These are phyloP conservation scores for Marronus borbonicus DNA, from an alignment of 2,888 invertebrate genomes.

Conservation along the genomic window DNA sequence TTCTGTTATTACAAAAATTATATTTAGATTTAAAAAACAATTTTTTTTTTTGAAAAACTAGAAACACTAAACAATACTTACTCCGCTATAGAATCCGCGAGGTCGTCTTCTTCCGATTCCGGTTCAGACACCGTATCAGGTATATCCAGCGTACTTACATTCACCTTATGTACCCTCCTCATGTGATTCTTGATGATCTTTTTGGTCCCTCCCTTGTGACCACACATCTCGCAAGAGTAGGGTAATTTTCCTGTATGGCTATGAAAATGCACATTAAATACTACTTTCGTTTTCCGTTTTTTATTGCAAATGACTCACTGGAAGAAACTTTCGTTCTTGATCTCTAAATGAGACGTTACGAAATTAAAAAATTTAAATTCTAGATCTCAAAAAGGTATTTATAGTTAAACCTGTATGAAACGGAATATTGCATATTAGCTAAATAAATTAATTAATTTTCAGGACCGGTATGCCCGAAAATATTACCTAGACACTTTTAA, in stretches of 20 bases:
- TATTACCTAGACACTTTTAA: too few relatives aligned
- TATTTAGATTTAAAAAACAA: too few relatives aligned
- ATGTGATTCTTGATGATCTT: constrained; percentile 9
- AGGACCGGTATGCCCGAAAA: too few relatives aligned
- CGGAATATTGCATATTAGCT: too few relatives aligned
- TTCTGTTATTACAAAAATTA: too few relatives aligned
- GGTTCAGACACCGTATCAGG: background rate
- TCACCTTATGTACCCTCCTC: constrained; percentile 9
- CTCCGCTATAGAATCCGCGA: background rate
- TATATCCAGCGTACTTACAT: background rate
- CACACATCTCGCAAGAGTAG: constrained; percentile 4
- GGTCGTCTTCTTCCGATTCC: background rate
- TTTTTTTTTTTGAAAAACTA: too few relatives aligned
- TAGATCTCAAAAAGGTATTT: too few relatives aligned
- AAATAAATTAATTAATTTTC: too few relatives aligned
- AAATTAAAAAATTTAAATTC: too few relatives aligned
- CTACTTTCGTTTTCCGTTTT: background rate
- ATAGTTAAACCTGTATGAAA: too few relatives aligned
- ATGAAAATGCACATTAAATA: background rate
- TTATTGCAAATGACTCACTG: background rate
- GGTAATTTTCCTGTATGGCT: background rate
- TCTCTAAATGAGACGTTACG: too few relatives aligned
- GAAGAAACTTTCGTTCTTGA: background rate
- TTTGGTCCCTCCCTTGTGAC: background rate
- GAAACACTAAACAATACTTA: background rate